Evolutionary conservation across 92 coral and sea anemone species (phyloP), one percentile per base, ranked within the genome.

Genomic region (Zoanthus solanderi): DNA sequence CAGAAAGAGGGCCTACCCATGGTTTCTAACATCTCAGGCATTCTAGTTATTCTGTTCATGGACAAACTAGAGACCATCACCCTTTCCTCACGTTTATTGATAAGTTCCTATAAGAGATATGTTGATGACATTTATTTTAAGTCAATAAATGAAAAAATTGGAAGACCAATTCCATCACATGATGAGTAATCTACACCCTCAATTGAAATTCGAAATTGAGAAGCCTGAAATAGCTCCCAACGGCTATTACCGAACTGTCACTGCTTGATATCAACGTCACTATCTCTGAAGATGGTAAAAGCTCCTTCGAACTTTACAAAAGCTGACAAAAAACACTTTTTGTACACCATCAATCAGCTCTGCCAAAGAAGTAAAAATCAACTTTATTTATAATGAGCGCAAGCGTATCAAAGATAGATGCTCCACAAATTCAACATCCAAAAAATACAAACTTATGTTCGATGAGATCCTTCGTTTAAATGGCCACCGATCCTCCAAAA

Each of bases 121-220:
- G 92, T 85, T 7, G 90, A 90, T 74, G 84, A 90, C 78, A 90
- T 91, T 8, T 91, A 87, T 30, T 57, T 87, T 52, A 84, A 91
- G 68, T 83, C 91, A 61, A 10, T 84, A 2, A 77, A 90, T 32
- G 93, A 87, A 65, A 46, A 16, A 0, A 83, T 11, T 23, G 48
- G 93, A 88, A 3, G 68, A 46, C 53, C 76, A 80, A 18, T 86
- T 90, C 78, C 91, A 91, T 71, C 71, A 56, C 11, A 84, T 30
- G 45, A 85, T 84, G 79, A 77, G 76, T 5, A 76, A 5, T 6
- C 61, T 18, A 53, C 79, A 90, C 32, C 75, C 86, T 7, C 30
- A 66, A 15, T 37, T 88, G 5, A 54, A 84, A 12, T 84, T 91
- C 23, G 92, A 92, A 66, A 88, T 88, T 34, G 90, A 86, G 61